Evolutionary conservation across 2,888 invertebrate species (phyloP), one percentile per base, ranked within the genome.

Genomic region (Pachymerium ferrugineum): DNA sequence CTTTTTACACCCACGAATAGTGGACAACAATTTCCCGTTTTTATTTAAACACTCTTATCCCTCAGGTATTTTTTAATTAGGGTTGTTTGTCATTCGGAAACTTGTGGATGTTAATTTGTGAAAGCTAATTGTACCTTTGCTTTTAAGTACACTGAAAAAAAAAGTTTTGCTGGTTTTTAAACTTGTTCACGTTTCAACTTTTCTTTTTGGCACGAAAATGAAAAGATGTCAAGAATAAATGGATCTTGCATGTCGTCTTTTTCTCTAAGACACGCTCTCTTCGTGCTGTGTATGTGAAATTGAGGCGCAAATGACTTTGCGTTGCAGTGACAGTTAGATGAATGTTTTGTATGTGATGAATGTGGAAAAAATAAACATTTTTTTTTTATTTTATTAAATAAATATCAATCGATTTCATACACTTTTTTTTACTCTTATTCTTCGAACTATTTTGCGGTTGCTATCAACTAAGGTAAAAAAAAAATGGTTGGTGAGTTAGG

Each of bases 191-290:
- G 47, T 47, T 47, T 19, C 47, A 47, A 16, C 6, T 42, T 42
- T 42, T n/a, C n/a, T 19, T 10, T 42, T 42, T 42, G 19, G 47
- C 47, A 47, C 2, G 19, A 47, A 47, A 47, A 47, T 47, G 47
- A 47, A 47, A 47, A 47, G 47, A 47, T 47, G 47, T 47, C 47
- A 47, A 19, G 19, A 47, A 47, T 47, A 47, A 47, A 47, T 47
- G 47, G 47, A 47, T 47, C 47, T 47, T 47, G 47, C 47, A 47
- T 47, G 47, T 47, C 22, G 47, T n/a, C 47, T 47, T 47, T 47
- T 47, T 47, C 47, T 19, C n/a, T n/a, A n/a, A n/a, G 22, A 47
- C 6, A 47, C 47, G 22, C 14, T 16, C 47, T 22, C 47, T 47
- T 47, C 47, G 47, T 47, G 47, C 47, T 16, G 47, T 47, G 47